Evolutionary conservation across 1,140 invertebrate genomes (phyloP).

Genomic region (Pachypsylla venusta): DNA sequence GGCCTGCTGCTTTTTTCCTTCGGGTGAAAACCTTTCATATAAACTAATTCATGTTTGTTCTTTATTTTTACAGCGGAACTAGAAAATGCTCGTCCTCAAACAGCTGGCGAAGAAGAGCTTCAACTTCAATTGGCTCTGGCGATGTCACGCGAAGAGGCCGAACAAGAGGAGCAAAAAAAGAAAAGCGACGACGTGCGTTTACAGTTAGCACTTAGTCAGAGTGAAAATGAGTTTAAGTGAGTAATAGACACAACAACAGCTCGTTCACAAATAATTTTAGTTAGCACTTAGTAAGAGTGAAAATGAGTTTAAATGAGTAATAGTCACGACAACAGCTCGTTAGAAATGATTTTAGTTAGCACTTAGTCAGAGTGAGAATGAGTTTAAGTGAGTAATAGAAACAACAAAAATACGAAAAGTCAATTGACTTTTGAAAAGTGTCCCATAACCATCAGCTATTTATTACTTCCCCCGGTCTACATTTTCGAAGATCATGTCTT

Average conservation of each 20-base stretch:
- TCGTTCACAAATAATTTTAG: too few species aligned
- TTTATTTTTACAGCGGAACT: constrained; percentile 41
- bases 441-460: too few species aligned
- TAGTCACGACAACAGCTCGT: too few species aligned
- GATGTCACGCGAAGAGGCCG: constrained; percentile 96
- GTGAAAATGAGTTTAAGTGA: constrained; percentile 76
- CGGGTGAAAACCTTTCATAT: too few species aligned
- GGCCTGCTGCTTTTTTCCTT: too few species aligned
- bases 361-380: constrained; percentile 80
- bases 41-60: too few species aligned
- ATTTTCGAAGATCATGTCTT: too few species aligned
- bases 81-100: constrained; percentile 85
- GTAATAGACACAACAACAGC: too few species aligned
- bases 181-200: constrained; percentile 86
- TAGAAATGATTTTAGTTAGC: constrained; percentile 90
- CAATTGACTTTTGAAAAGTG: constrained; percentile 86
- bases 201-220: constrained; percentile 84
- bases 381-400: constrained; percentile 64
- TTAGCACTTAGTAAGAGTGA: constrained; percentile 85
- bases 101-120: constrained; percentile 92
- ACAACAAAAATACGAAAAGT: too few species aligned
- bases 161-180: constrained; percentile 84
- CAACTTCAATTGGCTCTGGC: constrained; percentile 94
- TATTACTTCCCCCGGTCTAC: too few species aligned
- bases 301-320: constrained; percentile 67